phyloP scores from a whole-genome alignment of 1,140 invertebrate species.

The Mycetomoellerius zeteki region DNA sequence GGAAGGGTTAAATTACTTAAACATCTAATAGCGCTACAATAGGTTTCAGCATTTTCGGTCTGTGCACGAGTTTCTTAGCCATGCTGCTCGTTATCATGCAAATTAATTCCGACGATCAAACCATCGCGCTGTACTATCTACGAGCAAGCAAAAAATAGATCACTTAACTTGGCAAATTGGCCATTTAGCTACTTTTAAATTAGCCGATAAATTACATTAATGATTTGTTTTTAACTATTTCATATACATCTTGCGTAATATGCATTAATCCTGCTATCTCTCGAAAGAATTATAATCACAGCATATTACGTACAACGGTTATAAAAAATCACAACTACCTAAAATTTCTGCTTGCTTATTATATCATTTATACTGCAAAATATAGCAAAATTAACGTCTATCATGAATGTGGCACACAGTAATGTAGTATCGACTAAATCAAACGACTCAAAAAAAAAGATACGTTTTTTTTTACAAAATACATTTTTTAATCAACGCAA shows the following conservation, averaged over 20 bases:
- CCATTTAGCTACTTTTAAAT: slow-evolving; percentile 63
- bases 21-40: slow-evolving; percentile 63
- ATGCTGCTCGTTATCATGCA: slow-evolving; percentile 68
- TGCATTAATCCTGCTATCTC: background rate
- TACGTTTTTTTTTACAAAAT: background rate
- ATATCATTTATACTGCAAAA: background rate
- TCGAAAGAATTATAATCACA: background rate
- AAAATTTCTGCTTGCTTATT: slow-evolving; percentile 6
- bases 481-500: slow-evolving; percentile 32
- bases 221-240: slow-evolving; percentile 7
- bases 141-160: slow-evolving; percentile 70
- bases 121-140: slow-evolving; percentile 45
- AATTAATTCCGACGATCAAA: slow-evolving; percentile 69
- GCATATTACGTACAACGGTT: background rate
- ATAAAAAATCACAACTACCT: background rate
- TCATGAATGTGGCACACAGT: background rate
- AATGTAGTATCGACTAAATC: background rate
- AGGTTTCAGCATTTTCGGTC: slow-evolving; percentile 59
- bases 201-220: slow-evolving; percentile 39
- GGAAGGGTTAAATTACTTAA: slow-evolving; percentile 61
- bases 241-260: background rate
- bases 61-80: slow-evolving; percentile 42
- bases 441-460: background rate
- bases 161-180: slow-evolving; percentile 74
- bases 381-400: background rate